A percentile compares a stretch with the other conserved stretches of the same genome.
Evolutionary conservation across 2,113 vertebrate genomes (phyloP).

Genomic region (Triplophysa rosa): DNA sequence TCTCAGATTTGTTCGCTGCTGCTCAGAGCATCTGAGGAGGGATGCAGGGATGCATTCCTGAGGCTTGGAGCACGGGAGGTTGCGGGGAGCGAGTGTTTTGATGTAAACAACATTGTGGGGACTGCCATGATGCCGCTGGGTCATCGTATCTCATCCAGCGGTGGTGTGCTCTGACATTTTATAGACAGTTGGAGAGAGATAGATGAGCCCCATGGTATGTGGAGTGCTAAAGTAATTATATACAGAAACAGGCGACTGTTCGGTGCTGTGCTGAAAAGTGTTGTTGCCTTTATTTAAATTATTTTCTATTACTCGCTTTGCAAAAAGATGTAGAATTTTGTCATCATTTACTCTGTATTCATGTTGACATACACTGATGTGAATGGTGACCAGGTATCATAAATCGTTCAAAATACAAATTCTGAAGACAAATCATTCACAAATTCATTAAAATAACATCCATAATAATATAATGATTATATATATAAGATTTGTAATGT

Average conservation of each 20-base stretch:
- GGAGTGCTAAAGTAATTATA: conserved; percentile 4
- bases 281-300: not conserved
- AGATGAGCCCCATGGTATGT: conserved; percentile 1
- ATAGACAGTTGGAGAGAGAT: conserved; percentile 29
- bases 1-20: not conserved
- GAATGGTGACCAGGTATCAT: too few relatives aligned
- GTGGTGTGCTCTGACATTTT: conserved; percentile 36
- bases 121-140: conserved; percentile 38
- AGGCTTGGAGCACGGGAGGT: conserved; percentile 48
- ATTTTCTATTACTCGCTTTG: not conserved
- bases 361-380: too few relatives aligned
- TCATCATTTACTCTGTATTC: too few relatives aligned
- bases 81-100: conserved; percentile 48
- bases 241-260: not conserved
- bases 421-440: too few relatives aligned
- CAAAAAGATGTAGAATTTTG: too few relatives aligned
- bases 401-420: too few relatives aligned
- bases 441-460: too few relatives aligned
- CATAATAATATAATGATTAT: too few relatives aligned
- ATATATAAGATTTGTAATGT: too few relatives aligned
- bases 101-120: conserved; percentile 50
- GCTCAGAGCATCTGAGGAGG: conserved; percentile 16
- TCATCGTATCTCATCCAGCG: conserved; percentile 39
- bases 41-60: conserved; percentile 49
- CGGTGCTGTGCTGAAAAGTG: not conserved